Conservation (phyloP, 2,888 invertebrate species). For the Aphidoletes aphidimyza region DNA sequence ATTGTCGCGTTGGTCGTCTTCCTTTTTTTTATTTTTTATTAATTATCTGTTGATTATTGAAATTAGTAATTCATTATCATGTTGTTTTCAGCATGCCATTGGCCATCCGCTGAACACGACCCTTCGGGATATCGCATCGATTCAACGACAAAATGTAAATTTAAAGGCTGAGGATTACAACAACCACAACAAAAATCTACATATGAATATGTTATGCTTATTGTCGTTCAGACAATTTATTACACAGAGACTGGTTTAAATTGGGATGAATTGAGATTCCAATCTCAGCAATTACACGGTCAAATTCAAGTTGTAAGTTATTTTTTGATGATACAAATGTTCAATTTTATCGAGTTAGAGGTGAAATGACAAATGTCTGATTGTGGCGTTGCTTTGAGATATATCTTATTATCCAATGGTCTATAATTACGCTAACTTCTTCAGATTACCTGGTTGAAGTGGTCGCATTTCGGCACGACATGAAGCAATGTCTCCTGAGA, state of each 20-base stretch:
- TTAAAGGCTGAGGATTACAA: neutral
- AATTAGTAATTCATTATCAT: conserved; percentile 42
- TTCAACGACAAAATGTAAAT: conserved; percentile 1
- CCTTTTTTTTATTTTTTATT: conserved; percentile 4
- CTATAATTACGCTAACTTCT: neutral
- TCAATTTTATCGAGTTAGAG: neutral
- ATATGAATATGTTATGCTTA: neutral
- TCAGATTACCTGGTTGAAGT: conserved; percentile 21
- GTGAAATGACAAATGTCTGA: conserved; percentile 33
- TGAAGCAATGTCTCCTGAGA: conserved; percentile 28
- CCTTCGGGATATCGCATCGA: neutral
- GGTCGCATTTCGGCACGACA: neutral
- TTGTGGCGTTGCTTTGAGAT: conserved; percentile 19
- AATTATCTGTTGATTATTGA: conserved; percentile 50
- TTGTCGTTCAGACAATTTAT: conserved; percentile 37
- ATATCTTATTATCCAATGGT: neutral
- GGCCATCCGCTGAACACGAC: neutral
- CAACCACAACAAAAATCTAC: neutral
- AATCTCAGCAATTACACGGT: neutral
- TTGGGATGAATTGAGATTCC: neutral
- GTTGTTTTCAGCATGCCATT: conserved; percentile 6
- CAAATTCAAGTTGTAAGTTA: too few species aligned
- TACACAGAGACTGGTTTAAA: neutral
- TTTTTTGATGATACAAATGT: neutral
- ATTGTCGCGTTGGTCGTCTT: neutral